Conservation (phyloP, 1,140 invertebrate genomes). For the Neodiprion fabricii region DNA sequence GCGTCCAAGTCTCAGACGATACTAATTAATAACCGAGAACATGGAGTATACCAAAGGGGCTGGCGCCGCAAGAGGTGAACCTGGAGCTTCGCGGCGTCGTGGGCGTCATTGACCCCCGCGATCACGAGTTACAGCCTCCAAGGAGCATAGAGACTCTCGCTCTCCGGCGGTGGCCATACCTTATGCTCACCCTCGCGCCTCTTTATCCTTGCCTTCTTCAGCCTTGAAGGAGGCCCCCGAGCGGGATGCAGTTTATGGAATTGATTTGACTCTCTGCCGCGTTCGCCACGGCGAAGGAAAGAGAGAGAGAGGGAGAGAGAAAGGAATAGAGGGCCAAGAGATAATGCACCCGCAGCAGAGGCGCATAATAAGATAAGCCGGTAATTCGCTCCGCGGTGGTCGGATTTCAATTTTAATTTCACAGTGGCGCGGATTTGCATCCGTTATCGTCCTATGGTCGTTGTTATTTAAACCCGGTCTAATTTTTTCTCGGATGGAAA, state of each 20-base stretch:
- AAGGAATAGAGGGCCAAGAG: too few relatives aligned
- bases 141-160: too few relatives aligned
- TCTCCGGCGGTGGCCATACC: not conserved
- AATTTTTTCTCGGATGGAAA: not conserved
- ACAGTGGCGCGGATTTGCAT: too few relatives aligned
- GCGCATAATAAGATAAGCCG: too few relatives aligned
- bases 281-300: too few relatives aligned
- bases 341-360: too few relatives aligned
- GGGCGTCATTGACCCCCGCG: slow-evolving; percentile 6
- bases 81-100: not conserved
- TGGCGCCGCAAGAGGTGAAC: not conserved
- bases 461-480: too few relatives aligned
- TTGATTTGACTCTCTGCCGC: too few relatives aligned
- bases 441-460: too few relatives aligned
- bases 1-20: not conserved
- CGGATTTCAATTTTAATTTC: not conserved
- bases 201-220: not conserved
- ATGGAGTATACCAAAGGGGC: not conserved
- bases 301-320: too few relatives aligned
- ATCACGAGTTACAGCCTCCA: not conserved
- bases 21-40: not conserved
- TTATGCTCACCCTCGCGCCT: not conserved
- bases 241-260: not conserved
- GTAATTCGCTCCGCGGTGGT: not conserved
- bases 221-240: not conserved